Conservation (phyloP, 2,888 invertebrate species). For the Hirudinaria manillensis region DNA sequence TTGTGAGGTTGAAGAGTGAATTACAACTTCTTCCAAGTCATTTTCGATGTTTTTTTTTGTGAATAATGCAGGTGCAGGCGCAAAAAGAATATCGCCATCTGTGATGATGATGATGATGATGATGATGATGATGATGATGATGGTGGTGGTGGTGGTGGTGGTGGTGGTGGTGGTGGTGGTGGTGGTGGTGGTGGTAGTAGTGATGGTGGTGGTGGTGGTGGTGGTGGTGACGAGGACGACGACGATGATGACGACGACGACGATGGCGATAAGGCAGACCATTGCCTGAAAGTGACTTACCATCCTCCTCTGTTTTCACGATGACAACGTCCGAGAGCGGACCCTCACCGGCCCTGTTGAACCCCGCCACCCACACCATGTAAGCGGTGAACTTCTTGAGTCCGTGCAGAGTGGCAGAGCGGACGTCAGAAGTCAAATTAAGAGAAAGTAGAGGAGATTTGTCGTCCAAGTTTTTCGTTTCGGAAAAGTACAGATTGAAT, state of each 20-base stretch:
- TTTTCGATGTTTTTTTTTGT: too few relatives aligned
- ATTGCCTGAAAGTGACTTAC: slow-evolving; percentile 43
- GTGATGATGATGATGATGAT: slow-evolving; percentile 37
- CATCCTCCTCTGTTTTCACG: slow-evolving; percentile 89
- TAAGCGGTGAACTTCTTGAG: slow-evolving; percentile 91
- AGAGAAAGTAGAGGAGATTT: slow-evolving; percentile 60
- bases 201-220: slow-evolving; percentile 39
- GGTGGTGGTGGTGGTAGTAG: slow-evolving; percentile 38
- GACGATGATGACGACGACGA: slow-evolving; percentile 32
- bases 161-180: slow-evolving; percentile 38
- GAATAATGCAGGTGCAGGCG: background rate
- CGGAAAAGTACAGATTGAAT: slow-evolving; percentile 48
- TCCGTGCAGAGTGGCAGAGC: slow-evolving; percentile 71
- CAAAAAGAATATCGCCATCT: slow-evolving; percentile 30
- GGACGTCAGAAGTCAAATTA: slow-evolving; percentile 46
- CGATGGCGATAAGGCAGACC: slow-evolving; percentile 27
- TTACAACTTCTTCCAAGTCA: too few relatives aligned
- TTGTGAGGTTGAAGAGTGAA: too few relatives aligned
- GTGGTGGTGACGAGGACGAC: slow-evolving; percentile 39
- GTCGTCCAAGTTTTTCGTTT: slow-evolving; percentile 53
- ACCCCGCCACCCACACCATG: slow-evolving; percentile 74
- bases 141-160: slow-evolving; percentile 38
- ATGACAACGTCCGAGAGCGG: slow-evolving; percentile 90
- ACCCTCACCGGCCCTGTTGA: slow-evolving; percentile 90
- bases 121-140: slow-evolving; percentile 39